A percentile compares a stretch with the other conserved stretches of the same genome.
Conservation (phyloP, 2,888 invertebrate species). For the Philonicus albiceps region DNA sequence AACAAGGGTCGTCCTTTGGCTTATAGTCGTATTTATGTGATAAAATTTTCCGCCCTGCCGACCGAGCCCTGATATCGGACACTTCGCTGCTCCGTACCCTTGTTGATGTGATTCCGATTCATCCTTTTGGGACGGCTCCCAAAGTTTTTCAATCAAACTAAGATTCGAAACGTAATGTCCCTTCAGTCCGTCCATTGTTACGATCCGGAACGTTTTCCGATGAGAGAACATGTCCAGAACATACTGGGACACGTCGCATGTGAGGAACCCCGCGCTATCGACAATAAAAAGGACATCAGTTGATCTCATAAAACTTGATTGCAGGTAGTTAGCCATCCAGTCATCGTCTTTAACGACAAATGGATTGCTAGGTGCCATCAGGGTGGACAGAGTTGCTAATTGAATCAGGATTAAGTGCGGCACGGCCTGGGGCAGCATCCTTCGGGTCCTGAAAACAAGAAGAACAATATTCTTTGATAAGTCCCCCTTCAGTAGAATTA, state of each 20-base stretch:
- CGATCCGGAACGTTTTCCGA: conserved; percentile 40
- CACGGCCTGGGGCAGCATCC: not conserved
- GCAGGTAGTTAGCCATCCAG: conserved; percentile 29
- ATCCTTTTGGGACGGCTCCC: not conserved
- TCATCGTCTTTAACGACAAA: not conserved
- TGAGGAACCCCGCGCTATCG: conserved; percentile 1
- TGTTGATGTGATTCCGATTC: not conserved
- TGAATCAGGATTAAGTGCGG: not conserved
- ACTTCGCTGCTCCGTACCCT: not conserved
- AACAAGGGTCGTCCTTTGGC: not conserved
- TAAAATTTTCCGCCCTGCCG: not conserved
- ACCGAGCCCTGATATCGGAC: not conserved
- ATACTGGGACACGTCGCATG: not conserved
- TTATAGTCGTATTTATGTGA: not conserved
- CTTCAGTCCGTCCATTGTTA: conserved; percentile 32
- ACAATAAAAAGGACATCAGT: conserved; percentile 42
- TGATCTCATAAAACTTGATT: conserved; percentile 43
- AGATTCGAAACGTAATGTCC: not conserved
- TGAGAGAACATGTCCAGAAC: conserved; percentile 35
- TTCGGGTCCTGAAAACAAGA: not conserved
- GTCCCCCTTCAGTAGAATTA: not conserved
- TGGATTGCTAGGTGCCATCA: not conserved
- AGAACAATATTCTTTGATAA: not conserved
- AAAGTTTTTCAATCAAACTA: conserved; percentile 22
- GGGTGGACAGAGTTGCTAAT: not conserved